phyloP scores from a whole-genome alignment of 2,888 invertebrate genomes.

The Ichneumoninae sp. region DNA sequence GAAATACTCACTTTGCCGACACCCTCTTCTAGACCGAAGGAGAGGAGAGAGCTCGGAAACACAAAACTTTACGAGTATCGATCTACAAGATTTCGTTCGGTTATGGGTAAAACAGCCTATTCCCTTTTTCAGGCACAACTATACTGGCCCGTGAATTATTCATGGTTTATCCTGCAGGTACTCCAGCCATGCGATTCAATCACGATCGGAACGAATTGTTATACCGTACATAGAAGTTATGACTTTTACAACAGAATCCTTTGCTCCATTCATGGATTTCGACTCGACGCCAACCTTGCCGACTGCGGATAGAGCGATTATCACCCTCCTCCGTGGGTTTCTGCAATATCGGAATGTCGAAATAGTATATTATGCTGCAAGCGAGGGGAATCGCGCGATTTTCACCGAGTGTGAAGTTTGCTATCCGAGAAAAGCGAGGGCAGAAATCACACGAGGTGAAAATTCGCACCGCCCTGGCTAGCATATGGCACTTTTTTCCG shows the following conservation, averaged over 20 bases:
- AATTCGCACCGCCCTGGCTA: no score
- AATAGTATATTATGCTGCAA: not conserved
- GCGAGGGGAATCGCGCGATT: no score
- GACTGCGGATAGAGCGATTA: constrained; percentile 36
- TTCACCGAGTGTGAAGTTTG: no score
- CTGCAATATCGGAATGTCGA: not conserved
- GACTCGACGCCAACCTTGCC: not conserved
- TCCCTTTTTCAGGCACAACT: constrained; percentile 27
- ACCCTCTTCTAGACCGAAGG: constrained; percentile 62
- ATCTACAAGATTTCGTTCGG: constrained; percentile 26
- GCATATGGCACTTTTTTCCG: no score
- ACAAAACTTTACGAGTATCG: constrained; percentile 38
- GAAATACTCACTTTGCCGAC: constrained; percentile 57
- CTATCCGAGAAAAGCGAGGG: no score
- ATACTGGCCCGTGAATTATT: constrained; percentile 31
- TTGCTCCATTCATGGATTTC: constrained; percentile 28
- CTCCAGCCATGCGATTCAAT: constrained; percentile 20
- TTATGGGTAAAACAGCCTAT: constrained; percentile 1
- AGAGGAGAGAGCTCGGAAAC: not conserved
- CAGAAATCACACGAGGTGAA: no score
- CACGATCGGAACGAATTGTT: constrained; percentile 42
- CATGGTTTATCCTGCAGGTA: constrained; percentile 26
- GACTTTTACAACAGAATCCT: constrained; percentile 37
- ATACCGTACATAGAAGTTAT: constrained; percentile 30
- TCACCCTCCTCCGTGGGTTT: not conserved